Base-by-base conservation (phyloP, 2,113 vertebrate species). In the Podarcis cretensis region DNA sequence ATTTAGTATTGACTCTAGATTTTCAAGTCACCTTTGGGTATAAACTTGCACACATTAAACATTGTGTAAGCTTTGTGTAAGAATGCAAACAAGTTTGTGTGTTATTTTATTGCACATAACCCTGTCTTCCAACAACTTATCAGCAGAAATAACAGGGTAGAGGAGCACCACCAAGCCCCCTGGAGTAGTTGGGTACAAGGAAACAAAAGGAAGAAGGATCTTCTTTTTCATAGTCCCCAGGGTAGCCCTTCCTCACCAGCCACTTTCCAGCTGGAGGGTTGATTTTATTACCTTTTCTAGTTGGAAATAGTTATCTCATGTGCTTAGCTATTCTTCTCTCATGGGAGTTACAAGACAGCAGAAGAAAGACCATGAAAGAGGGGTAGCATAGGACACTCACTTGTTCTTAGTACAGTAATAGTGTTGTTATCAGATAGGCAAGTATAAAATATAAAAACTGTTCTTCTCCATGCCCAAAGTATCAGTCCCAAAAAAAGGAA, bases 381-480 rank as follows among this genome's bases (percentile, higher is more conserved):
- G 57, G 23, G 16, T 30, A 63, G 21, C 32, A 77, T 16, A 35
- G 6, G n/a, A 20, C 21, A 84, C 13, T 40, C 27, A 48, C 16
- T 54, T 57, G 13, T 23, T 4, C 18, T 48, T 14, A 93, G 78
- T 78, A 92, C 81, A 86, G 86, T 91, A 85, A 27, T 78, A 90
- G 6, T 32, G 16, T 89, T 89, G 91, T 59, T 25, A 21, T 85
- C 3, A 0, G 0, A 32, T 13, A 69, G 12, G 68, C 59, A 66
- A 88, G 54, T 75, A 91, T 43, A 54, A 93, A 89, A 87, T 1
- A 1, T 35, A 84, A 88, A 78, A 94, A 83, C 81, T 89, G 90
- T 78, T 7, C 2, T 76, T 71, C 30, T 14, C 7, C 14, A 48
- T 12, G 7, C 0, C 20, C 57, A 23, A 81, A 43, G 13, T 57